Evolutionary conservation across 1,140 invertebrate species (phyloP).

Genomic region (Lineus longissimus): DNA sequence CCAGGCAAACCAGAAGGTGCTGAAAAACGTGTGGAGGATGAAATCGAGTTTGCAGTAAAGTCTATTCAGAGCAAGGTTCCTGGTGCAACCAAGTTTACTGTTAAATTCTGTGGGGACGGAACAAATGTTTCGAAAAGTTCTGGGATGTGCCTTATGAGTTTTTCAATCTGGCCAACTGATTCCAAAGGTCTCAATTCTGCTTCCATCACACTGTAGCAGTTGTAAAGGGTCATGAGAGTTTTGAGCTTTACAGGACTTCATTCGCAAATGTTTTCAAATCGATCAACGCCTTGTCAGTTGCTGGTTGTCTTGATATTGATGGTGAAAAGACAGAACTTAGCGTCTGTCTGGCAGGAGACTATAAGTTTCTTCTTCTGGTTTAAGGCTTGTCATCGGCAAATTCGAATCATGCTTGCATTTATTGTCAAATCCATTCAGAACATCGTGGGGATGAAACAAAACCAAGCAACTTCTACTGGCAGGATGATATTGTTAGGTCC

Average conservation of each 20-base stretch:
- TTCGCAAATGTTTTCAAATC: not conserved
- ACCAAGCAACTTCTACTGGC: no score
- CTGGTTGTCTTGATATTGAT: not conserved
- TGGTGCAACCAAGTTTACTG: not conserved
- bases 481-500: no score
- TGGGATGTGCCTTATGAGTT: no score
- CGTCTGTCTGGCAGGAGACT: not conserved
- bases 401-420: slow-evolving; percentile 3
- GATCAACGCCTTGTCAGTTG: not conserved
- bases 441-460: no score
- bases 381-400: not conserved
- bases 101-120: slow-evolving; percentile 6
- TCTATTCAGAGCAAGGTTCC: not conserved
- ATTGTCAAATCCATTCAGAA: not conserved
- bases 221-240: slow-evolving; percentile 4
- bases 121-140: not conserved
- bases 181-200: no score
- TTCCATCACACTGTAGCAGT: not conserved
- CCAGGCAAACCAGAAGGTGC: not conserved
- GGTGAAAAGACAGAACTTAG: not conserved
- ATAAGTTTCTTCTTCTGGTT: not conserved
- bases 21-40: not conserved
- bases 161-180: no score
- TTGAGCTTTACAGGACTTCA: not conserved
- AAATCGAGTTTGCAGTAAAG: not conserved